Base-by-base conservation (phyloP, 2,113 vertebrate genomes). In the Capreolus pygargus region DNA sequence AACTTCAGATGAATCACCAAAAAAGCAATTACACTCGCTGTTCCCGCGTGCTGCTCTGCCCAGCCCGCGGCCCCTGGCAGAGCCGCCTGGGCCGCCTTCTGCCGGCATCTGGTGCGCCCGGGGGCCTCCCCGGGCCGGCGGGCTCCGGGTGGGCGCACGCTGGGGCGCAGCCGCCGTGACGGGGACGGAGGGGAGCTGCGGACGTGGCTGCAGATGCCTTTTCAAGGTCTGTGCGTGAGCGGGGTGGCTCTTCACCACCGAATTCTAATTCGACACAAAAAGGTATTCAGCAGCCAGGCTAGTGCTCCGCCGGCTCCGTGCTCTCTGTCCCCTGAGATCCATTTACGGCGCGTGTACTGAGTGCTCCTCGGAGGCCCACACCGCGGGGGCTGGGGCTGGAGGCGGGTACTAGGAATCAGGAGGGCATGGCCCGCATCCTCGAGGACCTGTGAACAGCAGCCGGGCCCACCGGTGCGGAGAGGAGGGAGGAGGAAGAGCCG, bases 71-170 rank as follows among this genome's bases (percentile, higher is more conserved):
- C 97, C 97, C 95, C 76, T 96, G 39, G 10, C 97, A 94, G 83
- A 93, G 96, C 96, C 70, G 13, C 98, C 98, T 98, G 97, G 97
- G 97, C 96, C 47, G 58, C 99, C 99, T 97, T 98, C 99, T 99
- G 99, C 43, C 89, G 98, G 98, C 99, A 99, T 99, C 99, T 99
- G 99, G 98, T 86, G 87, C 98, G 98, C 98, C 99, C 81, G 93
- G 98, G 98, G 98, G 98, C 98, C 98, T 98, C 98, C 98, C 98
- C 92, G 96, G 98, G 89, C 89, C 97, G 95, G 97, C 67, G 30
- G 95, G 86, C 98, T 98, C 88, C 74, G 60, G 98, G 98, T 96
- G 81, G 85, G 95, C 89, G 88, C 98, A 97, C 97, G 93, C 98
- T 97, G 98, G 94, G 98, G 97, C 87, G 96, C 98, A 98, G 98